Evolutionary conservation across 2,888 invertebrate species (phyloP).

Genomic region (Sarcophaga caerulescens): DNA sequence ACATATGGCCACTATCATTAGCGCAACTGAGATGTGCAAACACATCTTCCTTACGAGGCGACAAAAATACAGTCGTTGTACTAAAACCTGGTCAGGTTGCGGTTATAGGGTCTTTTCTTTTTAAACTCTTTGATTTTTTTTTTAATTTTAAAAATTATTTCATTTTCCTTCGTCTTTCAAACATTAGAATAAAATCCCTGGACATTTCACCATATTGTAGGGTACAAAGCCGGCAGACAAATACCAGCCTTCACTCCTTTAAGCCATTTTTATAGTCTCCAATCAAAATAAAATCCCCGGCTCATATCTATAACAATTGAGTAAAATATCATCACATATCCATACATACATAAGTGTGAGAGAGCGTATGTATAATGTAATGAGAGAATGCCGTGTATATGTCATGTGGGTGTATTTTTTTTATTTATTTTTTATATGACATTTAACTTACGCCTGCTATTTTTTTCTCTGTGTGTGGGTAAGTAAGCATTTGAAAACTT

Average conservation of each 20-base stretch:
- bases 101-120: no score
- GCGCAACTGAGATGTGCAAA: no score
- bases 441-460: conserved; percentile 45
- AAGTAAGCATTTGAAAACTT: background rate
- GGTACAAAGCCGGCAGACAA: background rate
- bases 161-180: no score
- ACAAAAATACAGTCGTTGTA: no score
- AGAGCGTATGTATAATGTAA: conserved; percentile 26
- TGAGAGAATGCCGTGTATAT: background rate
- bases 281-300: background rate
- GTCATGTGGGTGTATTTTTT: background rate
- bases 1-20: no score
- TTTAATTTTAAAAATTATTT: no score
- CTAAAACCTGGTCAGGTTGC: no score
- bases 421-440: conserved; percentile 17
- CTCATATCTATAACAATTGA: background rate
- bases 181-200: no score
- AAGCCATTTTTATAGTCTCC: background rate
- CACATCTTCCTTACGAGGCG: no score
- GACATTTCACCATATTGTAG: background rate
- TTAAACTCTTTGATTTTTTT: no score
- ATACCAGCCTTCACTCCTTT: conserved; percentile 3
- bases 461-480: background rate
- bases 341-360: background rate
- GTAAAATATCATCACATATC: background rate